These are phyloP conservation scores for Galerucella calmariensis DNA, from an alignment of 2,888 invertebrate species.

Conservation along the genomic window DNA sequence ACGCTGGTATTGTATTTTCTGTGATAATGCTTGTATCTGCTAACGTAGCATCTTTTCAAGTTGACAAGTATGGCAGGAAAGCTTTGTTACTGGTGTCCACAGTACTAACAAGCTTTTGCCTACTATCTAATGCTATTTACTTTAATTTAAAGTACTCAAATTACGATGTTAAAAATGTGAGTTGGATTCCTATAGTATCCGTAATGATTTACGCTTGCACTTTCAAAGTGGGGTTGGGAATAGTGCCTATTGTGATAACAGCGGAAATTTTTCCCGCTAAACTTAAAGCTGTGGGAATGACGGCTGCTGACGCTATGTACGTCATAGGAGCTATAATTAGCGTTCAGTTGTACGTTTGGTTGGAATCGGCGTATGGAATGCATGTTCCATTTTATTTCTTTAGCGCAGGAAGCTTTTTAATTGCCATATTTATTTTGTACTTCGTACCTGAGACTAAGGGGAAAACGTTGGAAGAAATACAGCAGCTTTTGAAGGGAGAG, in stretches of 20 bases:
- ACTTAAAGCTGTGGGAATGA: slow-evolving; percentile 63
- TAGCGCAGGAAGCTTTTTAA: slow-evolving; percentile 46
- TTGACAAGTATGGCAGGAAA: slow-evolving; percentile 62
- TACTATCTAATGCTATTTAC: slow-evolving; percentile 59
- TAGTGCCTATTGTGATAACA: slow-evolving; percentile 62
- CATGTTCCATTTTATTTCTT: slow-evolving; percentile 61
- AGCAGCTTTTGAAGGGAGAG: slow-evolving; percentile 40
- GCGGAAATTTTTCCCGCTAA: slow-evolving; percentile 63
- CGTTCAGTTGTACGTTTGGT: slow-evolving; percentile 56
- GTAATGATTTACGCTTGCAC: slow-evolving; percentile 61
- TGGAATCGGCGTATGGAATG: slow-evolving; percentile 54
- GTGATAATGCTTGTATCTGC: slow-evolving; percentile 59
- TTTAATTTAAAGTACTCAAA: slow-evolving; percentile 57
- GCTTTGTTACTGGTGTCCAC: slow-evolving; percentile 57
- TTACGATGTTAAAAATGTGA: slow-evolving; percentile 54
- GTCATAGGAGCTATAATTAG: slow-evolving; percentile 58
- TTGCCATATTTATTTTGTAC: slow-evolving; percentile 52
- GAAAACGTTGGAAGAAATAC: slow-evolving; percentile 44
- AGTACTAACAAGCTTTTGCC: slow-evolving; percentile 56
- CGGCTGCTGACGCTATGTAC: slow-evolving; percentile 59
- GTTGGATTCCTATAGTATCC: slow-evolving; percentile 60
- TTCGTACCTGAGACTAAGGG: slow-evolving; percentile 54
- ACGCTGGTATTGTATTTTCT: slow-evolving; percentile 60
- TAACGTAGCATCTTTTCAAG: slow-evolving; percentile 54
- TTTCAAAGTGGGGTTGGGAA: slow-evolving; percentile 61